phyloP scores from a whole-genome alignment of 2,888 invertebrate species.

The Lepidochrysops patricia region DNA sequence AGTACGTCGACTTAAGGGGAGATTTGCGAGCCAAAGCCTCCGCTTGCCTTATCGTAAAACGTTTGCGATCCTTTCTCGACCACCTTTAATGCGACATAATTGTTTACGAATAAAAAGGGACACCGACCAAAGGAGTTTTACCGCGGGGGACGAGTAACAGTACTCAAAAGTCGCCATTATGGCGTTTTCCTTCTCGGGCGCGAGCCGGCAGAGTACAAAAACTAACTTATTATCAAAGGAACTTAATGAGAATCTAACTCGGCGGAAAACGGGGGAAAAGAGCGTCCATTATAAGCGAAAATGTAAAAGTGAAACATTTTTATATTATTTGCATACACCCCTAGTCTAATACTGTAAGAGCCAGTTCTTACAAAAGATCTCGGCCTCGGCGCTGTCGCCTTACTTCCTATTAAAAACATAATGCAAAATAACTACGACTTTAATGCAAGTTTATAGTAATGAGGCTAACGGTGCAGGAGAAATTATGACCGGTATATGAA shows the following conservation, averaged over 20 bases:
- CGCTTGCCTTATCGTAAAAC: conserved; percentile 59
- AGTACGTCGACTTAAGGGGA: conserved; percentile 57
- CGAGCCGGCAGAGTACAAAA: conserved; percentile 52
- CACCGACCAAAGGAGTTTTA: conserved; percentile 41
- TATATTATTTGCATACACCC: conserved; percentile 47
- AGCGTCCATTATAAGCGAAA: conserved; percentile 39
- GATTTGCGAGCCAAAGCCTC: conserved; percentile 60
- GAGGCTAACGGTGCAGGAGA: conserved; percentile 31
- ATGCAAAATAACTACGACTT: conserved; percentile 46
- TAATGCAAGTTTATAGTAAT: conserved; percentile 48
- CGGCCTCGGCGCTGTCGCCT: conserved; percentile 36
- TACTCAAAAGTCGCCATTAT: conserved; percentile 59
- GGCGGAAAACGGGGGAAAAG: conserved; percentile 54
- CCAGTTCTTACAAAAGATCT: conserved; percentile 46
- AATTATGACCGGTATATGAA: conserved; percentile 43
- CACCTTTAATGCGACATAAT: conserved; percentile 51
- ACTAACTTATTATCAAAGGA: conserved; percentile 64
- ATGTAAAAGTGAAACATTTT: conserved; percentile 53
- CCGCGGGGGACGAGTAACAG: conserved; percentile 34
- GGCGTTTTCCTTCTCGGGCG: conserved; percentile 53
- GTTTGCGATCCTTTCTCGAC: conserved; percentile 46
- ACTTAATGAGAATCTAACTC: conserved; percentile 71
- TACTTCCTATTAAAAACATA: conserved; percentile 50
- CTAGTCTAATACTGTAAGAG: conserved; percentile 41
- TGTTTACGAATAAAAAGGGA: conserved; percentile 54